Evolutionary conservation across 2,797 vertebrate species (phyloP), one percentile per base, ranked within the genome.

Genomic region (Tenualosa thibaudeaui): DNA sequence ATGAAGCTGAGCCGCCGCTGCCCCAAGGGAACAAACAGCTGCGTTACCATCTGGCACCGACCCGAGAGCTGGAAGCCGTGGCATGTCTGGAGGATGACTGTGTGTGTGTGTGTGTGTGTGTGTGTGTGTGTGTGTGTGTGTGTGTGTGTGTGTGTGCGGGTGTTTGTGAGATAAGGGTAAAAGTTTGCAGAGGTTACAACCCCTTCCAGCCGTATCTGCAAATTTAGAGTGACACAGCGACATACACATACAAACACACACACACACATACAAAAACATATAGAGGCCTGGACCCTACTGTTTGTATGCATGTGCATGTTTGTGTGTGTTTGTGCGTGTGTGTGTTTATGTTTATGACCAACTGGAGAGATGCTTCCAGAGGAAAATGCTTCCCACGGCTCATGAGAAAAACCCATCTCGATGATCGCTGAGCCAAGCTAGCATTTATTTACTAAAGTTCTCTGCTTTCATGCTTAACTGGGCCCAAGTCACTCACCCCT

Each of bases 1-100:
- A 82, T 81, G 60, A 75, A 83, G 37, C 81, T 87, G 86, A 8
- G 22, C 15, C 15, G 40, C 40, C 40, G 87, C 84, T 90, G 86
- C 85, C 86, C 88, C 89, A 82, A 86, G 84, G 81, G 88, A 90
- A 83, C 86, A 87, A 85, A 83, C 91, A 94, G 92, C 91, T 93
- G 92, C 88, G 90, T 83, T 86, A 85, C 90, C 88, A 91, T 91
- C 87, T 90, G 90, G 87, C 87, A 43, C 40, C 26, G 40, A 19
- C 37, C 71, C 40, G 19, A 50, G 58, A 82, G 56, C 24, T 54
- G 53, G 54, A 43, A 62, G 86, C 87, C 86, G 9, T 86, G 54
- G 40, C 84, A 84, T 31, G 62, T 90, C 88, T 88, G 46, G 54
- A 89, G 82, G 81, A 81, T 15, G 68, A 86, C 89, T 71, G 84